Conservation (phyloP, 1,140 invertebrate species). For the Orchestia grillus region DNA sequence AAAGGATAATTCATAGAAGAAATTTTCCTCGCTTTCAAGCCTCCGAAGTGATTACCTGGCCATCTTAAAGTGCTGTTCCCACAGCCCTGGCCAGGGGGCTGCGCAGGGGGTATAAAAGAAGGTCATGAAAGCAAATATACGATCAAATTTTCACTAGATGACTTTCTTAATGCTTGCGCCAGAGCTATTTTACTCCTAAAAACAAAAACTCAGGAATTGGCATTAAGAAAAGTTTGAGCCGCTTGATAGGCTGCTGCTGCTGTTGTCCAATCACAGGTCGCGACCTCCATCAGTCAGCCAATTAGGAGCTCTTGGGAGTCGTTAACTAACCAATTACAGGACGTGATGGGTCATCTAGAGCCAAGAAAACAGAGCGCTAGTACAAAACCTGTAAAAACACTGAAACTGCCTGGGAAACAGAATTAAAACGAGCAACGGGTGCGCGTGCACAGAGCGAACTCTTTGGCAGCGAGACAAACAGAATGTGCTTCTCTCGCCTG, state of each 20-base stretch:
- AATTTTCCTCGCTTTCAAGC: too few species aligned
- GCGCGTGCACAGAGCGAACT: not conserved
- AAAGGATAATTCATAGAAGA: too few species aligned
- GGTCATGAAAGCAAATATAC: not conserved
- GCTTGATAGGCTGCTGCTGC: not conserved
- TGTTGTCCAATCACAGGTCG: not conserved
- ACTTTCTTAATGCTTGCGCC: not conserved
- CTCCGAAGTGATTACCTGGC: too few species aligned
- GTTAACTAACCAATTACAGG: not conserved
- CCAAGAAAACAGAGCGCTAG: not conserved
- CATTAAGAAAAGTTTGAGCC: not conserved
- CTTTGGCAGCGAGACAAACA: too few species aligned
- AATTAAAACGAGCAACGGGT: not conserved
- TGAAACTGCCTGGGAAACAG: not conserved
- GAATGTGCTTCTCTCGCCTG: too few species aligned
- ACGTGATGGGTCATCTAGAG: not conserved
- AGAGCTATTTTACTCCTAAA: not conserved
- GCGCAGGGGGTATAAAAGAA: too few species aligned
- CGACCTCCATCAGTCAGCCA: not conserved
- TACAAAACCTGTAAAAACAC: not conserved
- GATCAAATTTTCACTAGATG: not conserved
- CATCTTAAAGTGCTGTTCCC: too few species aligned
- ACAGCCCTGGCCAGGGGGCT: too few species aligned
- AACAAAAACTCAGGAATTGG: not conserved
- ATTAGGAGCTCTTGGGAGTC: not conserved